Base-by-base conservation (phyloP, 2,113 vertebrate genomes). In the Hirundichthys speculiger region DNA sequence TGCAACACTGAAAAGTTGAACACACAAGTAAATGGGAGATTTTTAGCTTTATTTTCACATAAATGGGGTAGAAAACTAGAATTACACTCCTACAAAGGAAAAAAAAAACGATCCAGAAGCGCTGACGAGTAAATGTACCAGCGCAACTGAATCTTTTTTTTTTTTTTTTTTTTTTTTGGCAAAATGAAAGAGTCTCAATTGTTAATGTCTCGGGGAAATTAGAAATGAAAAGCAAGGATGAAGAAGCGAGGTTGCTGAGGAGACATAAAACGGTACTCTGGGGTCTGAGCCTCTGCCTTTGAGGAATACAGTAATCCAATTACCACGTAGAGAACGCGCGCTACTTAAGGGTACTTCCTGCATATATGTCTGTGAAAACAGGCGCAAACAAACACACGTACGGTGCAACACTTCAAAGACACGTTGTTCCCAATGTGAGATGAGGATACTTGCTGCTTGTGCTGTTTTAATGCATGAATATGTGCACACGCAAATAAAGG, bases 291-390 rank as follows among this genome's bases (percentile, higher is more conserved):
- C 40, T 48, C 41, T 57, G 79, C 48, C 73, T 89, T 83, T 85
- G 68, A 89, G 84, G 84, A 88, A 84, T 86, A 77, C 80, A 88
- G 78, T 88, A 88, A 89, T 91, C 86, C 86, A 91, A 88, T 91
- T 90, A 91, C 77, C 83, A 54, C 52, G 73, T 24, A 59, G 46
- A 81, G 82, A 89, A 86, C 75, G 83, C 82, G 82, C 68, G 86
- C 64, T 69, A 86, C 85, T 88, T 83, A 74, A 88, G 86, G 83
- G 73, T 62, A 77, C 73, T 73, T 38, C 73, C 59, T 52, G 57
- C 59, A 58, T 66, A 65, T 73, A 79, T 80, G 75, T 86, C 80
- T 85, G 75, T 67, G 71, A 70, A 40, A 55, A 68, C 7, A 2
- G 49, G 15, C 62, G 55, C 24, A 50, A 38, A 67, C 66, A 47